Conservation (phyloP, 1,140 invertebrate genomes). For the Euglossa dilemma region DNA sequence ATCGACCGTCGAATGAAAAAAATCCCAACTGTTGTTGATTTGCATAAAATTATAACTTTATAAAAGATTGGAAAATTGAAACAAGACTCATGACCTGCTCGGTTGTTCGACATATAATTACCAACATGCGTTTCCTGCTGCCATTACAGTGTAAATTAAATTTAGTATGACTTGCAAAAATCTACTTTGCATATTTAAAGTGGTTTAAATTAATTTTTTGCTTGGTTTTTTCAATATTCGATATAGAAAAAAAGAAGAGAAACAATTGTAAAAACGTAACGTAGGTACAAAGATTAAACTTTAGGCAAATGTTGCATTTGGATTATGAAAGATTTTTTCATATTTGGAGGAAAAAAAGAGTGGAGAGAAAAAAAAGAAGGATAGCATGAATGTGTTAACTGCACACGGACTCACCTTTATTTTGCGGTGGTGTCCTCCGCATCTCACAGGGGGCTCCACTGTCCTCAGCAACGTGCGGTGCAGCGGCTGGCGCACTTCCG, state of each 20-base stretch:
- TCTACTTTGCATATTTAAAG: not conserved
- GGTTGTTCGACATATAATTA: not conserved
- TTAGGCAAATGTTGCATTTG: no score
- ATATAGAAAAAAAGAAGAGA: not conserved
- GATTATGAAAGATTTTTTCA: not conserved
- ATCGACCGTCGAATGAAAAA: not conserved
- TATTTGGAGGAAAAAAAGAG: not conserved
- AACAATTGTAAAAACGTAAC: no score
- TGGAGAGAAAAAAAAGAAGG: no score
- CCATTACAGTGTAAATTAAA: not conserved
- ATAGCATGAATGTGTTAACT: no score
- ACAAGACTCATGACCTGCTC: not conserved
- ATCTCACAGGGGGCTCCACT: conserved; percentile 80
- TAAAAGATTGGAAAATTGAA: not conserved
- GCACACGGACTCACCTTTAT: conserved; percentile 75
- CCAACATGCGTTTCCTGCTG: not conserved
- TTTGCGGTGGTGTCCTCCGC: conserved; percentile 81
- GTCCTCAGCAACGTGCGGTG: conserved; percentile 67
- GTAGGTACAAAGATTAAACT: no score
- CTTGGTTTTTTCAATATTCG: not conserved
- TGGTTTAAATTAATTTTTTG: no score
- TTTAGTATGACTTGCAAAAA: not conserved
- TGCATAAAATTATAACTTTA: not conserved
- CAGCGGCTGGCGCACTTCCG: conserved; percentile 58
- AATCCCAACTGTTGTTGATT: not conserved